Base-by-base conservation (phyloP, 1,140 invertebrate genomes). In the Hyphantria cunea region DNA sequence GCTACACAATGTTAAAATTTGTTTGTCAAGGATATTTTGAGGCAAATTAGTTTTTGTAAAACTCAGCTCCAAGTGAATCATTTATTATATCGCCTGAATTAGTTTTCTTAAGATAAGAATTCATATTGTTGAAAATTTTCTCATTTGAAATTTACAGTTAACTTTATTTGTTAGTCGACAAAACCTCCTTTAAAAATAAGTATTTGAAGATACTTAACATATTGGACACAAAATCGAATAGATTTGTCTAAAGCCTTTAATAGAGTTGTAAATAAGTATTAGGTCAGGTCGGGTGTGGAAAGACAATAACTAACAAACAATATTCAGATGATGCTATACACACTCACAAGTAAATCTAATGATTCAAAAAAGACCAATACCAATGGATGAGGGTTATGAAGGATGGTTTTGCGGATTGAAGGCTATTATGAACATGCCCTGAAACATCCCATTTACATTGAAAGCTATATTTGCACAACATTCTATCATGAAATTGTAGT, bases 331-430 rank as follows among this genome's bases (percentile, higher is more conserved):
- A 77, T 74, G 63, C 80, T 78, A 83, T 48, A 72, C 78, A 85
- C 82, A 80, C 67, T 68, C 78, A 83, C 81, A 82, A 67, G 76
- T 74, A 77, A 80, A 85, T 55, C 81, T 80, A 87, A 83, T 84
- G 73, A 80, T 78, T 84, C 82, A 84, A 87, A 87, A 84, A 85
- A 84, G 78, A 84, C 84, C 83, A 74, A 59, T 76, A 77, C 73
- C 72, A 48, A 74, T 74, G 76, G 75, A 74, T 70, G 55, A 75
- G 66, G 66, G 70, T 31, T 62, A 72, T 80, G 78, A 75, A 78
- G 76, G 64, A 76, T 79, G 81, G 71, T 58, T 37, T 49, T 48
- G 56, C 60, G 77, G 75, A 74, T 71, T 72, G 73, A 78, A 74
- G 70, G 65, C 77, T 81, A 80, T 78, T 76, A 72, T 70, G 60